A percentile compares a stretch with the other conserved stretches of the same genome.
These are phyloP conservation scores for Laterallus jamaicensis DNA, from an alignment of 2,113 vertebrate species.

Conservation along the genomic window DNA sequence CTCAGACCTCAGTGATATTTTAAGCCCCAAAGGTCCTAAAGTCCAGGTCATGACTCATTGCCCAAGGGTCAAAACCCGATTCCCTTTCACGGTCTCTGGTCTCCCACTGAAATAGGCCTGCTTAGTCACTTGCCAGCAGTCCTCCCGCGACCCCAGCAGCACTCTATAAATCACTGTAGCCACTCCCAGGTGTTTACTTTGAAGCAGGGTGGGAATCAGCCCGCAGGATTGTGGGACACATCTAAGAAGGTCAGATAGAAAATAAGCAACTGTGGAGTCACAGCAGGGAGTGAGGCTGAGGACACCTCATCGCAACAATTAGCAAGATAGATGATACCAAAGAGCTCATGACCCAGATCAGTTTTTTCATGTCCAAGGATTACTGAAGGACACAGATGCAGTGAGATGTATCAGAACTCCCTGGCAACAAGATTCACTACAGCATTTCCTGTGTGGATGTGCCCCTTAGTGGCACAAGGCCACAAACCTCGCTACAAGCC, in stretches of 20 bases:
- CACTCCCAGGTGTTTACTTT: background rate
- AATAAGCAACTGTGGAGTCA: background rate
- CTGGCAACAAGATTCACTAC: background rate
- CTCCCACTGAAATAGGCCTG: background rate
- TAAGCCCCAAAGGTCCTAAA: too few relatives aligned
- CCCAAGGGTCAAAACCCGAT: background rate
- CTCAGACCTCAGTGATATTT: too few relatives aligned
- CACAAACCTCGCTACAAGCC: background rate
- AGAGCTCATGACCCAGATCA: background rate
- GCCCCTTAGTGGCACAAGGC: background rate
- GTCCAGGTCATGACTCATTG: too few relatives aligned
- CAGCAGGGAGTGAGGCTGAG: background rate
- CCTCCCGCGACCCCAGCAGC: background rate
- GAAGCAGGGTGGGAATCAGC: background rate
- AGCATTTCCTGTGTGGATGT: background rate
- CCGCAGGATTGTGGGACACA: background rate
- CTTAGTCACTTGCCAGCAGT: background rate
- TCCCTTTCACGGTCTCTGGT: background rate
- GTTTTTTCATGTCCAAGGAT: background rate
- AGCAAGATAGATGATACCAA: background rate
- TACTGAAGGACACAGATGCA: background rate
- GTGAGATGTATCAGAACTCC: background rate
- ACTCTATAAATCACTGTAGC: background rate
- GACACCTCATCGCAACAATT: background rate
- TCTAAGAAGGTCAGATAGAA: background rate